These are phyloP conservation scores for Corythaixoides concolor DNA, from an alignment of 2,113 vertebrate species.

Conservation along the genomic window DNA sequence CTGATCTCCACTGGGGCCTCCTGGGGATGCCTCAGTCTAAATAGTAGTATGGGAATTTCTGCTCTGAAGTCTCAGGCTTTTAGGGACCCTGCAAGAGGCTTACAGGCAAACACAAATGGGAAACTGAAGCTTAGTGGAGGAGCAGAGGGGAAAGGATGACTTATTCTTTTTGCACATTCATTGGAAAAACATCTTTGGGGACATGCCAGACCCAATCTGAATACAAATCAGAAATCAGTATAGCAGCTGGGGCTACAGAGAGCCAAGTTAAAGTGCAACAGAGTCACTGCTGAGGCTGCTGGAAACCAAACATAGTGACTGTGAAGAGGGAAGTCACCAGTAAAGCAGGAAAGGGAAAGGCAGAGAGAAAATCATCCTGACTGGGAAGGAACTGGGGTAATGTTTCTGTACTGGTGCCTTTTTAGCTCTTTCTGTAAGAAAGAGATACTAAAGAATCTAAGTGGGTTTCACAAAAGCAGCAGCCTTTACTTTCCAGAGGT, in stretches of 20 bases:
- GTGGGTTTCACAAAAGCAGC: neutral
- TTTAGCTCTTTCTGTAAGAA: neutral
- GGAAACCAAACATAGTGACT: neutral
- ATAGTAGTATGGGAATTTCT: neutral
- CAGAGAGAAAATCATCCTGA: neutral
- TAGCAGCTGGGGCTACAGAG: neutral
- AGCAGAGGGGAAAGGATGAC: neutral
- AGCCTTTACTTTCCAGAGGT: neutral
- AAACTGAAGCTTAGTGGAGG: neutral
- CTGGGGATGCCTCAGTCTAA: neutral
- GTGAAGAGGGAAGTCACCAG: neutral
- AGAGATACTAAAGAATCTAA: neutral
- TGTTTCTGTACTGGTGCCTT: neutral
- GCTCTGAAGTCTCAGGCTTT: neutral
- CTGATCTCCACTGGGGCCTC: neutral
- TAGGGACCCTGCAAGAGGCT: neutral
- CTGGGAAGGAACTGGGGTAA: neutral
- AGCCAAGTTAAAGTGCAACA: neutral
- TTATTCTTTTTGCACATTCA: neutral
- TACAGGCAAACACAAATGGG: neutral
- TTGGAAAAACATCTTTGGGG: neutral
- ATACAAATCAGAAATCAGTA: conserved; percentile 4
- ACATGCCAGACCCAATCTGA: neutral
- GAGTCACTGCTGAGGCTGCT: neutral
- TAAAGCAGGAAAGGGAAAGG: neutral